Evolutionary conservation across 2,113 vertebrate species (phyloP), one percentile per base, ranked within the genome.

Genomic region (Chunga burmeisteri): DNA sequence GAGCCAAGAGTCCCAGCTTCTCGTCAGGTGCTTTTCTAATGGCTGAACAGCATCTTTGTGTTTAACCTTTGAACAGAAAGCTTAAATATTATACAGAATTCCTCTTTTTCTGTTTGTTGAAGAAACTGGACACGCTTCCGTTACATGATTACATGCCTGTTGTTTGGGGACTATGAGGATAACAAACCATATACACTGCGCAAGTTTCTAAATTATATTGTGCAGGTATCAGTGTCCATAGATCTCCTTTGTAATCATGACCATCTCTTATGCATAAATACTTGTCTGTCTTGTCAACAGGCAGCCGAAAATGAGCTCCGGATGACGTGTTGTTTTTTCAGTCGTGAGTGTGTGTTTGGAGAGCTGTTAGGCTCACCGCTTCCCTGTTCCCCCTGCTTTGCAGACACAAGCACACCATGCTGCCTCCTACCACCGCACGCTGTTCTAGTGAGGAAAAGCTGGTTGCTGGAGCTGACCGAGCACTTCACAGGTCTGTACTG

Each of bases 251-350:
- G 38, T 42, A 55, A 74, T 42, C 2, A 0, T 56, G 56, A 59
- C 30, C 59, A 67, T 59, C 59, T 88, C 68, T 81, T 67, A 63
- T 0, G 2, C 59, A 81, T 44, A 44, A 74, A 67, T 27, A 63
- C 50, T 67, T 15, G 4, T 50, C 53, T 86, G 42, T 46, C 90
- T 55, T 88, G 63, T 42, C 42, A 61, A 20, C 1, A 17, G 44
- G 84, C 3, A 7, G 68, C 67, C 0, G 0, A 79, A 79, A 78
- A 49, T 0, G 1, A 87, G 81, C 78, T 75, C 16, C 62, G 56
- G 73, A 50, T 50, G 68, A 74, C 0, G 0, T 59, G 34, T 9
- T 71, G 75, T 55, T 85, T 81, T 83, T 75, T 52, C 55, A 70
- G 81, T 50, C 63, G 32, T 20, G 65, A 58, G 23, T 4, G 16